Evolutionary conservation across 2,797 vertebrate genomes (phyloP), one percentile per base, ranked within the genome.

Genomic region (Acrossocheilus fasciatus): DNA sequence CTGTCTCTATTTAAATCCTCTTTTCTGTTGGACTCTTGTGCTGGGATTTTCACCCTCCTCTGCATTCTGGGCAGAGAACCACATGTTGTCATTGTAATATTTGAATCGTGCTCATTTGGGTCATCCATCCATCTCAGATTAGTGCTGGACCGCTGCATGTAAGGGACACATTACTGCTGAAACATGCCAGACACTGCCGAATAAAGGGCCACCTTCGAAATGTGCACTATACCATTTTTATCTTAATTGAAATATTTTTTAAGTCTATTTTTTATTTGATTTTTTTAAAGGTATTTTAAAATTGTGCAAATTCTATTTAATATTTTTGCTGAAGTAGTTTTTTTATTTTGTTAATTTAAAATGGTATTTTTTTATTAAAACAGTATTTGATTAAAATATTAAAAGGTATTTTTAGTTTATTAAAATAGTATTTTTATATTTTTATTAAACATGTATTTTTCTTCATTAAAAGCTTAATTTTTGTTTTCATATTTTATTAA

Each of bases 1-100:
- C 15, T 41, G 0, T n/a, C 68, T 57, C n/a, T 41, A 36, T 69
- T 64, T 70, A 80, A 79, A 85, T 85, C 66, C 50, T 80, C 39
- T 85, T 47, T 47, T 64, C 54, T 83, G 15, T n/a, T 59, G 36
- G 17, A 73, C 47, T 54, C 7, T 9, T 34, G n/a, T 34, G 5
- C 36, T 43, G 5, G 66, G 66, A 73, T 79, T 80, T 72, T 62
- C 66, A 73, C 50, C 64, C 76, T 72, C 76, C 47, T 85, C 76
- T 85, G 76, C 76, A 47, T 85, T 85, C 83, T 79, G 76, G 52
- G 75, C 84, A 47, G 47, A 14, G 64, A 36, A 23, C 64, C 47
- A 57, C 50, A 39, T 72, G 20, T 34, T 57, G 7, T 15, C 66
- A 39, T 80, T 62, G 76, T 80, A 80, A 73, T 18, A 62, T 59